These are phyloP conservation scores for Drosophila ogumai DNA, from an alignment of 1,140 invertebrate genomes.

Conservation along the genomic window DNA sequence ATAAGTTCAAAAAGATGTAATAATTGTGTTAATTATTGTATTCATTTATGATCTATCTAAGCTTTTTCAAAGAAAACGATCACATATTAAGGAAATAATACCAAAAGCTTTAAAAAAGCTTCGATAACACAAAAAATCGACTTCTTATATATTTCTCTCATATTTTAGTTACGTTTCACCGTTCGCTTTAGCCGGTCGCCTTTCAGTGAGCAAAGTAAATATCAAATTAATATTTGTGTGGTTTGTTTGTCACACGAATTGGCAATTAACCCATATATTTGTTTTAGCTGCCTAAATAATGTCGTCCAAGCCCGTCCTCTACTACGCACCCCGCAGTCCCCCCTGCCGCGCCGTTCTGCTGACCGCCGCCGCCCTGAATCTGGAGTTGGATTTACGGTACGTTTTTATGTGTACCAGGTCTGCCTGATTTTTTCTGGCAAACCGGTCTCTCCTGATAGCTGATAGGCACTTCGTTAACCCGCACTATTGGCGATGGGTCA, in stretches of 20 bases:
- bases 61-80: slow-evolving; percentile 7
- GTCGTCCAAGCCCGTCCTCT: slow-evolving; percentile 81
- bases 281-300: slow-evolving; percentile 36
- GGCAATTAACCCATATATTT: slow-evolving; percentile 30
- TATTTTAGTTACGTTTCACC: slow-evolving; percentile 35
- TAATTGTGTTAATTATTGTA: background rate
- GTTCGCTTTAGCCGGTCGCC: slow-evolving; percentile 24
- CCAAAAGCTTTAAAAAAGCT: slow-evolving; percentile 14
- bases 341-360: slow-evolving; percentile 89
- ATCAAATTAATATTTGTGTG: background rate
- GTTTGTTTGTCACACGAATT: slow-evolving; percentile 26
- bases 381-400: slow-evolving; percentile 89
- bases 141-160: slow-evolving; percentile 14
- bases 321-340: slow-evolving; percentile 85
- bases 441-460: slow-evolving; percentile 40
- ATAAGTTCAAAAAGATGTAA: background rate
- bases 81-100: background rate
- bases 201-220: slow-evolving; percentile 13
- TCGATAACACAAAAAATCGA: slow-evolving; percentile 16
- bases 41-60: slow-evolving; percentile 14
- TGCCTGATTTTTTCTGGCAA: slow-evolving; percentile 45
- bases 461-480: slow-evolving; percentile 1
- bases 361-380: slow-evolving; percentile 88
- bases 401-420: slow-evolving; percentile 6
- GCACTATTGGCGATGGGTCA: background rate